Evolutionary conservation across 2,888 invertebrate species (phyloP), one percentile per base, ranked within the genome.

Genomic region (Platerodrilus igneus): DNA sequence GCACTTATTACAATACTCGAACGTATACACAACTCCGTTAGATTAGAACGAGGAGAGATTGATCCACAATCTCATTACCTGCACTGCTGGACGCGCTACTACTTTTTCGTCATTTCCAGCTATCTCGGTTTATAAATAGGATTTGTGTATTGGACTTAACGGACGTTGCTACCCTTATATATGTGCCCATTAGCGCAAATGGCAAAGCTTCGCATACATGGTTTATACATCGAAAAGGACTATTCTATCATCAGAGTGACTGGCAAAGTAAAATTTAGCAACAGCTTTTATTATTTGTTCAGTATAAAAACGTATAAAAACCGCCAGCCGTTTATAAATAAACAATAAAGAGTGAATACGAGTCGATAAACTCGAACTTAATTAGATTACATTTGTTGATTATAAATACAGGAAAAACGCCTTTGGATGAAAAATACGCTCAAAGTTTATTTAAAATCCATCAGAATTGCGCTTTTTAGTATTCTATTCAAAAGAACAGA

Each of bases 191-290:
- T 67, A 67, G 60, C 57, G 52, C 55, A 66, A 65, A 67, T 64
- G 64, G 65, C 61, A 63, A 65, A 66, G 61, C 65, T 63, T 60
- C 59, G 59, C 52, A 57, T 60, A 67, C 67, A 67, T 61, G 67
- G 58, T 66, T 67, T 64, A 61, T 64, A 66, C 67, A 66, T 67
- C 63, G 61, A 58, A 61, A 62, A 64, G 63, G 63, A 62, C 42
- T 55, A 50, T 53, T 46, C 56, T 59, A 62, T 64, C 63, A 64
- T 59, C 64, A 61, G 62, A 46, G 62, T 62, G 61, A 63, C 57
- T 10, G 26, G 4, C 3, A 4, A 13, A 5, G 11, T 14, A 14
- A 26, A 14, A 26, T 26, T 26, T 15, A 14, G 4, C 13, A 17
- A 28, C 14, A 14, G 9, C 23, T 23, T 23, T 23, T 23, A 22